Evolutionary conservation across 2,888 invertebrate species (phyloP).

Genomic region (Patella caerulea): DNA sequence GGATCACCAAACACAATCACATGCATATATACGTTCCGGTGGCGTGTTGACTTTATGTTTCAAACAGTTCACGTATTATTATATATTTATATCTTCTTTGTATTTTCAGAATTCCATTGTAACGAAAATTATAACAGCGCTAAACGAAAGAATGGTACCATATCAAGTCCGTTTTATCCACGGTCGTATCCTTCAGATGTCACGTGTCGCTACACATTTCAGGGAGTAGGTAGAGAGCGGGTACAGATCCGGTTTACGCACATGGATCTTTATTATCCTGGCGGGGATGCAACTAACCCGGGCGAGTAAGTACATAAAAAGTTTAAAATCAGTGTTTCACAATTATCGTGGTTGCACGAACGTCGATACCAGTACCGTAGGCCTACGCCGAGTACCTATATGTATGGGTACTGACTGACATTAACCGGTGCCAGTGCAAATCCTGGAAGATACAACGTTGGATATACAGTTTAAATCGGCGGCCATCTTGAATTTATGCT

Average conservation of each 20-base stretch:
- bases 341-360: neutral
- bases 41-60: too few relatives aligned
- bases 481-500: too few relatives aligned
- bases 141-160: constrained; percentile 75
- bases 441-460: too few relatives aligned
- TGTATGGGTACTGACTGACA: too few relatives aligned
- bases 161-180: constrained; percentile 88
- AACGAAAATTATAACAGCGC: constrained; percentile 49
- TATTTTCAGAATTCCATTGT: constrained; percentile 58
- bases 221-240: constrained; percentile 83
- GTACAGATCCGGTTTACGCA: constrained; percentile 81
- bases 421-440: too few relatives aligned
- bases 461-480: too few relatives aligned
- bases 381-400: neutral
- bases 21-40: too few relatives aligned
- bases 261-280: constrained; percentile 61
- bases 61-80: too few relatives aligned
- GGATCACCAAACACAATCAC: too few relatives aligned
- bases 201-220: constrained; percentile 86
- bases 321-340: neutral
- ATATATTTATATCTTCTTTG: neutral
- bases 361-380: neutral
- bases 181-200: constrained; percentile 81
- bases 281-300: constrained; percentile 52
- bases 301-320: constrained; percentile 53